Conservation (phyloP, 2,888 invertebrate genomes). For the Leuctra nigra region DNA sequence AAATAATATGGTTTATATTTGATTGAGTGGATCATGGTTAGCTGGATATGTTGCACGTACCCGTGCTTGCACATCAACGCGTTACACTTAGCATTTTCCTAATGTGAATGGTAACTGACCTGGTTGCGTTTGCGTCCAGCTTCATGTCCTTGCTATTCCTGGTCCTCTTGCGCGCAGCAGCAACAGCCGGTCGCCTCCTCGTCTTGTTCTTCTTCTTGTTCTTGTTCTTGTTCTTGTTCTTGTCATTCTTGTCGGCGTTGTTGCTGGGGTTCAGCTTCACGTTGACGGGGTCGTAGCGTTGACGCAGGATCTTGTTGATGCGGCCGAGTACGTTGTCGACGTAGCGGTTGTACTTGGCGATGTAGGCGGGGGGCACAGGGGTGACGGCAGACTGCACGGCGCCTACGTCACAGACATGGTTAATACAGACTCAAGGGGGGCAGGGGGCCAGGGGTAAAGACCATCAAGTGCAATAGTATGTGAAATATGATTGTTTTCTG, state of each 20-base stretch:
- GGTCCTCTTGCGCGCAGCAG: constrained; percentile 24
- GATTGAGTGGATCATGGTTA: too few species aligned
- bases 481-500: too few species aligned
- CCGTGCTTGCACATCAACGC: too few species aligned
- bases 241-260: constrained; percentile 45
- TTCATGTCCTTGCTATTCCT: constrained; percentile 20
- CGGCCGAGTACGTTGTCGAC: constrained; percentile 75
- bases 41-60: too few species aligned
- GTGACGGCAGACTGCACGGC: neutral
- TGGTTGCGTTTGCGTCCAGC: neutral
- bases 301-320: constrained; percentile 71
- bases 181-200: constrained; percentile 20
- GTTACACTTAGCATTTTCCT: too few species aligned
- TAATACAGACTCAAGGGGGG: too few species aligned
- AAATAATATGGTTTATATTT: too few species aligned
- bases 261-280: constrained; percentile 58
- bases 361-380: constrained; percentile 59
- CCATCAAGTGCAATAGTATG: too few species aligned
- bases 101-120: neutral
- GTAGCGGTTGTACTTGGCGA: constrained; percentile 77
- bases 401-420: too few species aligned
- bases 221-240: constrained; percentile 34
- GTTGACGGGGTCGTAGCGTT: constrained; percentile 78
- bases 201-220: constrained; percentile 33
- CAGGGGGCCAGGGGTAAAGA: too few species aligned